Percentiles rank a stretch among this genome's conserved stretches.
These are phyloP conservation scores for Cydia amplana DNA, from an alignment of 1,140 invertebrate genomes.

Conservation along the genomic window DNA sequence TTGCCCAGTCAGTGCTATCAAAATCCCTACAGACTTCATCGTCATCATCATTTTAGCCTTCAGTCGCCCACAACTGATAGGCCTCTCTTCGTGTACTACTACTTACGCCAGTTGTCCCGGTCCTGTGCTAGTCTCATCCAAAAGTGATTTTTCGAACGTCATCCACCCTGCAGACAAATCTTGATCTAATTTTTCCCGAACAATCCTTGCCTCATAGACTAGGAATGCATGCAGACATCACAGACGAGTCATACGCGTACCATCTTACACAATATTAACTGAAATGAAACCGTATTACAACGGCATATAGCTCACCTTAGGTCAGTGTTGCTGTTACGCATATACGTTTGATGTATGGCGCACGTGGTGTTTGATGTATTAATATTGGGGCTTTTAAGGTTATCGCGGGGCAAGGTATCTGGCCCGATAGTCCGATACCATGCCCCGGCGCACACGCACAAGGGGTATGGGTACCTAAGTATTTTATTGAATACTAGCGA, in stretches of 20 bases:
- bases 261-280: not conserved
- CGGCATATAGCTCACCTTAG: not conserved
- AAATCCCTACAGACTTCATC: too few relatives aligned
- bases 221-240: not conserved
- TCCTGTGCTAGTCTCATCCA: too few relatives aligned
- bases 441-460: constrained; percentile 50
- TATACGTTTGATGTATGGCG: constrained; percentile 40
- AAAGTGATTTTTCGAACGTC: too few relatives aligned
- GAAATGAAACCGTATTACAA: too few relatives aligned
- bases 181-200: not conserved
- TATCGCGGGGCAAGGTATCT: constrained; percentile 78
- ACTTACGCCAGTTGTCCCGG: too few relatives aligned
- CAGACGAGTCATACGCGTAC: not conserved
- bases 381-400: constrained; percentile 79
- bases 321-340: not conserved
- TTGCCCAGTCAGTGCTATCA: too few relatives aligned
- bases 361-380: constrained; percentile 76
- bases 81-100: too few relatives aligned
- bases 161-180: too few relatives aligned
- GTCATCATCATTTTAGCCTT: too few relatives aligned
- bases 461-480: constrained; percentile 33
- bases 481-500: too few relatives aligned
- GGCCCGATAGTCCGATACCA: constrained; percentile 74
- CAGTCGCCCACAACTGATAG: too few relatives aligned
- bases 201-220: constrained; percentile 2